Conservation (phyloP, 53 echinoderm and acorn worm species). For the Actinopyga echinites region DNA sequence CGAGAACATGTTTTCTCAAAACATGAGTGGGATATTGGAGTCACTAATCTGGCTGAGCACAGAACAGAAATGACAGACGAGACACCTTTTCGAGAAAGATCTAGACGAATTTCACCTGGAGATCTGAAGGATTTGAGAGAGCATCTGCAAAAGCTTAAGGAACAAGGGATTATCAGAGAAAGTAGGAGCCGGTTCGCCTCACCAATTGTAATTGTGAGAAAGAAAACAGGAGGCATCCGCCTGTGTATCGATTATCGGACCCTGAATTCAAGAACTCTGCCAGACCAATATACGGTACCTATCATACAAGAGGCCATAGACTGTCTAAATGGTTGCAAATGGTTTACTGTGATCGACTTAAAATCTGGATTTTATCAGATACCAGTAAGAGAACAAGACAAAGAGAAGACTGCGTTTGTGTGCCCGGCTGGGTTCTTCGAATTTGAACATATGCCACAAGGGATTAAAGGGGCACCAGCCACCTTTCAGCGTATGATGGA, state of each 20-base stretch:
- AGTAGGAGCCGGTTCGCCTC: conserved; percentile 44
- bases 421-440: conserved; percentile 64
- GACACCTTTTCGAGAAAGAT: conserved; percentile 63
- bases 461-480: conserved; percentile 60
- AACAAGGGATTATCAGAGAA: conserved; percentile 46
- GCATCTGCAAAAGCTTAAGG: conserved; percentile 49
- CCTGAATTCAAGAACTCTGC: conserved; percentile 37
- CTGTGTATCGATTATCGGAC: conserved; percentile 58
- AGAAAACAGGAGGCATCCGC: conserved; percentile 49
- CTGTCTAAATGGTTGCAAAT: conserved; percentile 13
- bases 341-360: conserved; percentile 60
- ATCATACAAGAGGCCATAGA: conserved; percentile 51
- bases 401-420: conserved; percentile 64
- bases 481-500: conserved; percentile 66
- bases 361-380: conserved; percentile 70
- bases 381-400: conserved; percentile 46
- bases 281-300: conserved; percentile 62
- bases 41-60: conserved; percentile 44
- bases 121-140: conserved; percentile 54
- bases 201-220: conserved; percentile 46
- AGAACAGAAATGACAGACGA: conserved; percentile 50
- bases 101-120: conserved; percentile 58
- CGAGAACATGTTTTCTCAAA: conserved; percentile 51
- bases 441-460: conserved; percentile 65
- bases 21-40: conserved; percentile 68